Base-by-base conservation (phyloP, 2,888 invertebrate species). In the Nebria brevicollis region DNA sequence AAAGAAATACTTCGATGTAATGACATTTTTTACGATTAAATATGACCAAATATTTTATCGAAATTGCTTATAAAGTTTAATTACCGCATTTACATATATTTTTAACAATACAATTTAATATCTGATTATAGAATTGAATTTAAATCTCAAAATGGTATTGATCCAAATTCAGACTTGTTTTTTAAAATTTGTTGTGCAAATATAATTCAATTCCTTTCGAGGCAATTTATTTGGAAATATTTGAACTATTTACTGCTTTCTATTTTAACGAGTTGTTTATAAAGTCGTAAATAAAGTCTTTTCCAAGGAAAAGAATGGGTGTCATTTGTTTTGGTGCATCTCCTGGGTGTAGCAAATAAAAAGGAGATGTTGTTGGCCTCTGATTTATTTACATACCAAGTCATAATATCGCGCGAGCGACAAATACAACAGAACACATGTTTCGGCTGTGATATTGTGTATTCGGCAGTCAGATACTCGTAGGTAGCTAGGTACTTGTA, bases 301-400 rank as follows among this genome's bases (percentile, higher is more conserved):
- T 54, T 11, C 54, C 11, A 54, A 5, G 54, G 54, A 6, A 6
- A 54, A 54, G 54, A 54, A 54, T 3, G 8, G 54, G 8, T 11
- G 54, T 54, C 11, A 11, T 54, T 54, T 54, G 54, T 54, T 54
- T 54, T 7, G 54, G 54, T 54, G 8, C 11, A 2, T 54, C 54
- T 54, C 54, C 54, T 54, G 54, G 13, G 54, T 11, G 54, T 54
- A 54, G 54, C 54, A 54, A 54, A 54, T 54, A 54, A 54, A 54
- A 54, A 54, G 11, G 54, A 20, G 20, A 54, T 54, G 54, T 54
- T 54, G 54, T 54, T 54, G 54, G 6, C 54, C 54, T 54, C 54
- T 54, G 54, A 54, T 54, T 54, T 54, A 54, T 54, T 54, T 54
- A 54, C 54, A 54, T 54, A 54, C 54, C 54, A 54, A 54, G 54